Evolutionary conservation across 2,113 vertebrate species (phyloP).

Genomic region (Pyrgilauda ruficollis): DNA sequence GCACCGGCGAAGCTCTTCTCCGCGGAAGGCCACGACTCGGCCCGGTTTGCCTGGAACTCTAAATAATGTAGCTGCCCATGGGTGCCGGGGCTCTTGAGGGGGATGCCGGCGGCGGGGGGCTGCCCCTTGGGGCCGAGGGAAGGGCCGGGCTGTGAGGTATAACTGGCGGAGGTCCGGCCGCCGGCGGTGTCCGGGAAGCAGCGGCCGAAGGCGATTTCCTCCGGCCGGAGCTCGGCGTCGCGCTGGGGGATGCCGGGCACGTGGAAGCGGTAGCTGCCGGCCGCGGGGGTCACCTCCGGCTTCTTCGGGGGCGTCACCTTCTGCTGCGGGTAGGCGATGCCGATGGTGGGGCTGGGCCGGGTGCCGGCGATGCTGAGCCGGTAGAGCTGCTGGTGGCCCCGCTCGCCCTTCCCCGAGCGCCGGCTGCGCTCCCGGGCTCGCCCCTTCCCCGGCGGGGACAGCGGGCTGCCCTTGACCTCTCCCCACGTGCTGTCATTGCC

Average conservation of each 20-base stretch:
- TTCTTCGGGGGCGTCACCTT: conserved; percentile 85
- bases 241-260: conserved; percentile 78
- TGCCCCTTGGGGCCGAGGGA: conserved; percentile 61
- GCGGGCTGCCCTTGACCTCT: conserved; percentile 76
- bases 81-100: conserved; percentile 62
- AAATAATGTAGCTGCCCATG: conserved; percentile 79
- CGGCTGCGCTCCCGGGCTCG: conserved; percentile 76
- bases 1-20: conserved; percentile 85
- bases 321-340: conserved; percentile 84
- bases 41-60: conserved; percentile 80
- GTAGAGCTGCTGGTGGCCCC: conserved; percentile 85
- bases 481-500: conserved; percentile 79
- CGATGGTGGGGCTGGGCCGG: conserved; percentile 82
- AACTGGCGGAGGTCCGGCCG: conserved; percentile 81
- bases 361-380: conserved; percentile 80
- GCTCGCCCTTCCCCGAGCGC: conserved; percentile 77
- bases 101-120: conserved; percentile 58
- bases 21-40: conserved; percentile 81
- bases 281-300: conserved; percentile 70
- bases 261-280: conserved; percentile 82
- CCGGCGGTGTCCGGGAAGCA: conserved; percentile 81
- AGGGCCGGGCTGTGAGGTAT: conserved; percentile 85
- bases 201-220: conserved; percentile 79
- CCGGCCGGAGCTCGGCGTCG: conserved; percentile 78
- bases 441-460: conserved; percentile 78